A percentile compares a stretch with the other conserved stretches of the same genome.
These are phyloP conservation scores for Pyralis farinalis DNA, from an alignment of 2,888 invertebrate genomes.

Conservation along the genomic window DNA sequence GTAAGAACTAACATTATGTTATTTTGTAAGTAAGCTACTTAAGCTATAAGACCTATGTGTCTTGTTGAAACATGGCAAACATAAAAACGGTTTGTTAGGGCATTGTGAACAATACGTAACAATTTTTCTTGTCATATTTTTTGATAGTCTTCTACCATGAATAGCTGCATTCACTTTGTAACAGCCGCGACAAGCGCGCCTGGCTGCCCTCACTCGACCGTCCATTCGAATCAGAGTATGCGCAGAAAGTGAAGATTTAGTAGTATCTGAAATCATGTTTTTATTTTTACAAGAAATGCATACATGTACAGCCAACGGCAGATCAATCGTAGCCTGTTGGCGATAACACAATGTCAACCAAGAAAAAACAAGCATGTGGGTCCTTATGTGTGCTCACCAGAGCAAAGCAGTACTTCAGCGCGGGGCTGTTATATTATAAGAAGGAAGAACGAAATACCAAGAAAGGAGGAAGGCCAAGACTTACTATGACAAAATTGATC, in stretches of 20 bases:
- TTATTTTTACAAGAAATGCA: too few species aligned
- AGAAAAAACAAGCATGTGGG: too few species aligned
- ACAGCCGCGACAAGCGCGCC: constrained; percentile 27
- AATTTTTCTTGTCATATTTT: constrained; percentile 24
- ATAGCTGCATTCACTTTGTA: constrained; percentile 24
- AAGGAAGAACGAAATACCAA: too few species aligned
- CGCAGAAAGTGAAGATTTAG: constrained; percentile 5
- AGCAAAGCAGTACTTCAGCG: too few species aligned
- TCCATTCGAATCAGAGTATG: constrained; percentile 22
- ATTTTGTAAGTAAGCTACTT: neutral
- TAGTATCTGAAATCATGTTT: neutral
- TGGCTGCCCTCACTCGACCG: constrained; percentile 16
- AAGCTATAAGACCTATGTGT: constrained; percentile 1
- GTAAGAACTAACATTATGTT: too few species aligned
- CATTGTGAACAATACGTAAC: constrained; percentile 21
- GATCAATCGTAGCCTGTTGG: too few species aligned
- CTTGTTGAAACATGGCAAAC: constrained; percentile 17
- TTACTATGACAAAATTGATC: too few species aligned
- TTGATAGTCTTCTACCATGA: constrained; percentile 23
- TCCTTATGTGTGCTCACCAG: too few species aligned
- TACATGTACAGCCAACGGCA: too few species aligned
- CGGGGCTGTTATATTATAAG: too few species aligned
- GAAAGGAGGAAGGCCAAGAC: too few species aligned
- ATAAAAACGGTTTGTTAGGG: constrained; percentile 14
- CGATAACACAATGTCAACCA: too few species aligned